A percentile compares a stretch with the other conserved stretches of the same genome.
These are phyloP conservation scores for Chloroceryle amazona DNA, from an alignment of 2,797 vertebrate species.

Conservation along the genomic window DNA sequence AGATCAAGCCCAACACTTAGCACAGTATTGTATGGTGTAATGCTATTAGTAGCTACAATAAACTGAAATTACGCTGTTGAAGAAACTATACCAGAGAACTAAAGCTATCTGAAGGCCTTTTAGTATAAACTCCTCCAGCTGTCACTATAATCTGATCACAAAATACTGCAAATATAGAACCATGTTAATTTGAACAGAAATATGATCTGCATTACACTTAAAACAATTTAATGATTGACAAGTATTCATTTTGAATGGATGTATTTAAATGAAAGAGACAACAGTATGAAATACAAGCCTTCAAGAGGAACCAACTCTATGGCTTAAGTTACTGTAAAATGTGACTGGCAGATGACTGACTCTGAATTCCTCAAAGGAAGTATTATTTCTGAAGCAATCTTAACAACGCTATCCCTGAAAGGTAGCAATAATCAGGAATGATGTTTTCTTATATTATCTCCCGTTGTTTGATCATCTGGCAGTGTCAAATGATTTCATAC, in stretches of 20 bases:
- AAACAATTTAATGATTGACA: neutral
- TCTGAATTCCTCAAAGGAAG: neutral
- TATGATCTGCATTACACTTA: neutral
- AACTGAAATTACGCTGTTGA: neutral
- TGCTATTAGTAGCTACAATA: constrained; percentile 24
- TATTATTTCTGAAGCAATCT: constrained; percentile 19
- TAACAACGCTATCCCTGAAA: neutral
- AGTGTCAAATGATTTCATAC: neutral
- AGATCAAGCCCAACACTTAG: constrained; percentile 38
- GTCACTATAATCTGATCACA: neutral
- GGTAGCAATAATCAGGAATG: neutral
- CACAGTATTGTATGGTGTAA: constrained; percentile 38
- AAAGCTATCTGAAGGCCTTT: constrained; percentile 5
- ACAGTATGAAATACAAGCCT: neutral
- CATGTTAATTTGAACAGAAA: neutral
- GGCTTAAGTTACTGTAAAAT: neutral
- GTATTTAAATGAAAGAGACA: neutral
- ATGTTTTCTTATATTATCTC: constrained; percentile 12
- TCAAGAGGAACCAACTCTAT: neutral
- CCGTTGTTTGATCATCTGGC: neutral
- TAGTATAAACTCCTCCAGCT: neutral
- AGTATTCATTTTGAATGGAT: neutral
- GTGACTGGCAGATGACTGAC: neutral
- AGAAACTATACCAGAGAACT: neutral
- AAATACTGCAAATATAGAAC: constrained; percentile 32